These are phyloP conservation scores for Pavo muticus DNA, from an alignment of 2,113 vertebrate species.

Conservation along the genomic window DNA sequence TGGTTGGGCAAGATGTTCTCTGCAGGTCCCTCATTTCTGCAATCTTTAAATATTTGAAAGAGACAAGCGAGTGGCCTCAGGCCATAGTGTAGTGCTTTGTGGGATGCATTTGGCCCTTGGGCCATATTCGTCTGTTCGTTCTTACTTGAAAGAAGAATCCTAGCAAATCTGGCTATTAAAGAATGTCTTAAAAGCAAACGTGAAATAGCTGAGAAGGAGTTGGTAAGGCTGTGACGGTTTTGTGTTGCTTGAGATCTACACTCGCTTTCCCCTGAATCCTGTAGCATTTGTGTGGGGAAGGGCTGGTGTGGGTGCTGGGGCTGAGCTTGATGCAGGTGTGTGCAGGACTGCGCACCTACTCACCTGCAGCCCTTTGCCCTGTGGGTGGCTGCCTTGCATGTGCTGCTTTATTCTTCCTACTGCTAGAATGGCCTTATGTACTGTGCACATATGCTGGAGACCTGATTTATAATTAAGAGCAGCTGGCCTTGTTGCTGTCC, in stretches of 20 bases:
- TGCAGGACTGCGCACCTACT: not conserved
- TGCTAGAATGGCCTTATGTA: slow-evolving; percentile 6
- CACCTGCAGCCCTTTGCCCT: rapidly evolving
- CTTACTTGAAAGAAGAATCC: not conserved
- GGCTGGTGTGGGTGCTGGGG: not conserved
- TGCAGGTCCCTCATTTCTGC: slow-evolving; percentile 6
- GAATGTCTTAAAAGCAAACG: slow-evolving; percentile 13
- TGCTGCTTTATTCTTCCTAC: not conserved
- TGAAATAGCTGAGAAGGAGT: not conserved
- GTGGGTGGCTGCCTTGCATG: not conserved
- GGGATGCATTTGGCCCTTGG: not conserved
- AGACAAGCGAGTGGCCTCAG: not conserved
- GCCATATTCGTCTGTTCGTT: not conserved
- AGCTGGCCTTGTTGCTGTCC: slow-evolving; percentile 63
- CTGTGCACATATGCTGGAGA: slow-evolving; percentile 54
- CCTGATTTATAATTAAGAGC: slow-evolving; percentile 73
- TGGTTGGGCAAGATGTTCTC: not conserved
- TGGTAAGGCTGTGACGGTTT: not conserved
- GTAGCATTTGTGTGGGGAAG: not conserved
- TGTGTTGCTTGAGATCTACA: not conserved
- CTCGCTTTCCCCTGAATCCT: not conserved
- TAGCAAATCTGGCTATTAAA: slow-evolving; percentile 12
- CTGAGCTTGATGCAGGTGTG: not conserved
- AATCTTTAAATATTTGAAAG: slow-evolving; percentile 44
- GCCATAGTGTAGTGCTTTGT: not conserved